Conservation (phyloP, 1,140 invertebrate species). For the Drosophila micromelanica region DNA sequence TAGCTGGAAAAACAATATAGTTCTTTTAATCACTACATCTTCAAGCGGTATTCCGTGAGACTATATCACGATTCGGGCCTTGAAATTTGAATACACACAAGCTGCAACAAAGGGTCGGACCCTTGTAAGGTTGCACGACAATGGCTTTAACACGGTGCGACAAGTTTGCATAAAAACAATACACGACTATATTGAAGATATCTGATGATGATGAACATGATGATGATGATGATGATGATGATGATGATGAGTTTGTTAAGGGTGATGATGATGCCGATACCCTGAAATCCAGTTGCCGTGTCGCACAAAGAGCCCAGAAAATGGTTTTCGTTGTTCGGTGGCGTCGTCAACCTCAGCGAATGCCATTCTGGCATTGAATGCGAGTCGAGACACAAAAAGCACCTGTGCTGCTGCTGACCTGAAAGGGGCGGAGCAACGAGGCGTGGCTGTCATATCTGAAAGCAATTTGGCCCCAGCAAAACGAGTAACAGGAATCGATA, state of each 20-base stretch:
- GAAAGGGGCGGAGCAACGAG: slow-evolving; percentile 65
- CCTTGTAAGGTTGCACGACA: too few species aligned
- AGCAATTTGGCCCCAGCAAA: slow-evolving; percentile 71
- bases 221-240: neutral
- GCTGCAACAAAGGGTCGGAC: too few species aligned
- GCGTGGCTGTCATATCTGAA: slow-evolving; percentile 78
- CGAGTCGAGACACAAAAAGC: slow-evolving; percentile 33
- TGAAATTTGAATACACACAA: too few species aligned
- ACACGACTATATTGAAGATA: too few species aligned
- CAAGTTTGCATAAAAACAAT: too few species aligned
- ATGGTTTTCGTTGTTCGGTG: slow-evolving; percentile 50
- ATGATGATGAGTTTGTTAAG: neutral
- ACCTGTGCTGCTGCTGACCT: slow-evolving; percentile 48
- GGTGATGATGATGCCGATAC: neutral
- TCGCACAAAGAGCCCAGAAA: slow-evolving; percentile 58
- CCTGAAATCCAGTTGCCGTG: slow-evolving; percentile 26
- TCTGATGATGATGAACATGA: neutral
- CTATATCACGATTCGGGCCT: too few species aligned
- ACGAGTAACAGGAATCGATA: slow-evolving; percentile 79
- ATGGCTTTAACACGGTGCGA: too few species aligned
- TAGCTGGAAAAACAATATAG: too few species aligned
- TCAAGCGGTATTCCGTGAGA: too few species aligned
- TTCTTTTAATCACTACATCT: too few species aligned
- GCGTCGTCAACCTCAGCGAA: slow-evolving; percentile 52
- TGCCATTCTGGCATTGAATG: slow-evolving; percentile 71